Evolutionary conservation across 2,113 vertebrate genomes (phyloP).

Genomic region (Chrysemys picta): DNA sequence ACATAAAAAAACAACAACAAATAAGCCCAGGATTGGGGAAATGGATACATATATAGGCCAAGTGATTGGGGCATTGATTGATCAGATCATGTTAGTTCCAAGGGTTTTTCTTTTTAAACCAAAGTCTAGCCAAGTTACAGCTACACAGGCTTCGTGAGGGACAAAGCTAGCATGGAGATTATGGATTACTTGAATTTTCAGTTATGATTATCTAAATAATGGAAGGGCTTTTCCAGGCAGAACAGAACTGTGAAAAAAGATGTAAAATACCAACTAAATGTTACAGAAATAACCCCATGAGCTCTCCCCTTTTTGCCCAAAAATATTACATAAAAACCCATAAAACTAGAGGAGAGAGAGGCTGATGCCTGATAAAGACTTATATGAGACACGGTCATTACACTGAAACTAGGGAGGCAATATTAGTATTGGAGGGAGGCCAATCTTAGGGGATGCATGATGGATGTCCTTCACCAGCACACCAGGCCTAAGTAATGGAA

Average conservation of each 20-base stretch:
- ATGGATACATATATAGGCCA: fast-evolving
- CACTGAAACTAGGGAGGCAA: background rate
- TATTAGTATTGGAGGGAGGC: background rate
- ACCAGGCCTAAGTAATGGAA: background rate
- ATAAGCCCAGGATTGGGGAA: fast-evolving
- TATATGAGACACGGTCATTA: background rate
- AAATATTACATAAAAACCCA: fast-evolving
- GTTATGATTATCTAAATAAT: fast-evolving
- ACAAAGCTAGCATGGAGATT: background rate
- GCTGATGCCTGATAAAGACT: background rate
- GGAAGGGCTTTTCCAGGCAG: background rate
- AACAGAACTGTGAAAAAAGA: background rate
- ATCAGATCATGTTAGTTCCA: fast-evolving
- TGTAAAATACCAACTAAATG: background rate
- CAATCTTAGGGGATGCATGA: background rate
- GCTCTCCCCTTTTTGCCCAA: background rate
- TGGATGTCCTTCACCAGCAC: background rate
- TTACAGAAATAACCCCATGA: fast-evolving
- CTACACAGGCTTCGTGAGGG: fast-evolving
- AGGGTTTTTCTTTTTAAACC: background rate
- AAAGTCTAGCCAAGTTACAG: background rate
- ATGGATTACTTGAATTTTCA: fast-evolving
- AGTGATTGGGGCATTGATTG: fast-evolving
- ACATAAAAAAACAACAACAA: fast-evolving
- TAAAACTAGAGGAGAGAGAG: background rate